These are phyloP conservation scores for Myanophis thanlyinensis DNA, from an alignment of 2,113 vertebrate species.

Conservation along the genomic window DNA sequence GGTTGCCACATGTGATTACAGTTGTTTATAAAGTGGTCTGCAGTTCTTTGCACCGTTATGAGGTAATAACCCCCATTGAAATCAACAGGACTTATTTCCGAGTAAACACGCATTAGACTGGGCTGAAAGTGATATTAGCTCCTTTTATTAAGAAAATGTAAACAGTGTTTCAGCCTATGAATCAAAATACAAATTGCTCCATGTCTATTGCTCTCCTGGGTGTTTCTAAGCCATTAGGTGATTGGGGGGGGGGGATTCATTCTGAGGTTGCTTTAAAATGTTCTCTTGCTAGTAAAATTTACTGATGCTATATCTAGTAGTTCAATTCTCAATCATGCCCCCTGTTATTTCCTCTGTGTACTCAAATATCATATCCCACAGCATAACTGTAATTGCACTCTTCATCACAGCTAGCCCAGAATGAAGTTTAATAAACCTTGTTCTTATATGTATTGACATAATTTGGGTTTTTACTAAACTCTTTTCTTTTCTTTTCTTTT, in stretches of 20 bases:
- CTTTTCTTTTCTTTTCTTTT: not conserved
- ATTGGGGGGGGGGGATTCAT: not conserved
- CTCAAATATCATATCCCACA: conserved; percentile 44
- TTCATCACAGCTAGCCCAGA: conserved; percentile 18
- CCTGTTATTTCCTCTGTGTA: conserved; percentile 36
- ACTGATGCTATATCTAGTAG: conserved; percentile 17
- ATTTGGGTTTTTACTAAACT: not conserved
- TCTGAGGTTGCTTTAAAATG: conserved; percentile 27
- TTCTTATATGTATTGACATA: not conserved
- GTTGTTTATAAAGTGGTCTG: not conserved
- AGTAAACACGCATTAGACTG: not conserved
- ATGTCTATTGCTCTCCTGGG: not conserved
- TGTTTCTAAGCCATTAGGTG: not conserved
- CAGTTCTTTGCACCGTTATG: not conserved
- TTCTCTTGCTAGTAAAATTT: conserved; percentile 25
- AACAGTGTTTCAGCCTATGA: not conserved
- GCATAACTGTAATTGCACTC: conserved; percentile 58
- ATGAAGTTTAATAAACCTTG: conserved; percentile 41
- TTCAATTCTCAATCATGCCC: not conserved
- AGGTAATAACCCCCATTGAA: not conserved
- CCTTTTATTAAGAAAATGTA: not conserved
- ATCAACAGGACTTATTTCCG: not conserved
- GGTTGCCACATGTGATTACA: not conserved
- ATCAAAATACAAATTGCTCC: not conserved
- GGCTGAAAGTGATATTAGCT: not conserved